A percentile compares a stretch with the other conserved stretches of the same genome.
Evolutionary conservation across 2,113 vertebrate species (phyloP).

Genomic region (Menura novaehollandiae): DNA sequence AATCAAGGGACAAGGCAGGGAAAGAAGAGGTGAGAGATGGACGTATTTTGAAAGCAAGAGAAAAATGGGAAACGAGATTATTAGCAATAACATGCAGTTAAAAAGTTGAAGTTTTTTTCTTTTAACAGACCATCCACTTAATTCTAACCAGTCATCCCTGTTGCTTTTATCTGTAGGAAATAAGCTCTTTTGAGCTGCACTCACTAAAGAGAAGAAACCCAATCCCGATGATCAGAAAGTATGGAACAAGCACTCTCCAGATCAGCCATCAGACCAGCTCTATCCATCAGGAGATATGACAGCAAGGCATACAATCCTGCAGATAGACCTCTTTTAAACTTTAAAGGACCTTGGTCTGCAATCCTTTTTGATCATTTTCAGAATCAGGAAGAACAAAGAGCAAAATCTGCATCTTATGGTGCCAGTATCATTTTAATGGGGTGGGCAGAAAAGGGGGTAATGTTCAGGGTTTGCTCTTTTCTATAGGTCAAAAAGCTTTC

Average conservation of each 20-base stretch:
- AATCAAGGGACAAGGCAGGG: not conserved
- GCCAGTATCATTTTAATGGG: not conserved
- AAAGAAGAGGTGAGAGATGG: not conserved
- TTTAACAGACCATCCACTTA: not conserved
- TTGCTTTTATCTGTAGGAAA: not conserved
- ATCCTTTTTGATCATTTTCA: not conserved
- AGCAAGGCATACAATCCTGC: not conserved
- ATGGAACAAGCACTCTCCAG: not conserved
- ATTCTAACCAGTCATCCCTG: not conserved
- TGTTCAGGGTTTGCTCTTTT: not conserved
- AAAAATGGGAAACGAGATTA: not conserved
- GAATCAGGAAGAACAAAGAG: not conserved
- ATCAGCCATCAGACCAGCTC: not conserved
- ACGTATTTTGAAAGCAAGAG: not conserved
- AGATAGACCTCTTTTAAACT: not conserved
- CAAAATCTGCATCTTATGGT: rapidly evolving
- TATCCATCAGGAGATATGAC: not conserved
- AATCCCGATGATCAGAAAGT: not conserved
- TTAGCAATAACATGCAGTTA: not conserved
- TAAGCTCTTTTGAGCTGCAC: not conserved
- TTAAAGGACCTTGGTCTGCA: not conserved
- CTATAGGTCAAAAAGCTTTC: not conserved
- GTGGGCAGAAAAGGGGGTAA: not conserved
- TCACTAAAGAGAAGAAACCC: not conserved
- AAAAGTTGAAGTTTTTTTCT: not conserved